A percentile compares a stretch with the other conserved stretches of the same genome.
Conservation (phyloP, 2,113 vertebrate species). For the Zosterops lateralis region DNA sequence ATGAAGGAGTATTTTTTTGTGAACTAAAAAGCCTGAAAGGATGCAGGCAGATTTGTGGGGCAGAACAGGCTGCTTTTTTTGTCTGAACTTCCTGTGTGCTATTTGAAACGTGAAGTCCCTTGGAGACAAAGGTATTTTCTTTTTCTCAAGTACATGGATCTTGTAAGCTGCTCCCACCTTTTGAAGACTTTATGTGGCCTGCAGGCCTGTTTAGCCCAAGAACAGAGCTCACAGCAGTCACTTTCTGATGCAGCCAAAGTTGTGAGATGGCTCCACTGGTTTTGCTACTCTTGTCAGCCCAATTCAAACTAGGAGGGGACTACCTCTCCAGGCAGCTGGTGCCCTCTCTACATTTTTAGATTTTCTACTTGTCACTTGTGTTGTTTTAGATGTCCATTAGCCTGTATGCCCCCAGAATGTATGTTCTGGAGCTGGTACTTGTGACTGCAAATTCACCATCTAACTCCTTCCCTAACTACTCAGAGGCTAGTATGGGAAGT, state of each 20-base stretch:
- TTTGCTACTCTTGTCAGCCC: not conserved
- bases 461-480: not conserved
- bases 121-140: not conserved
- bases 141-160: not conserved
- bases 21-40: not conserved
- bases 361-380: not conserved
- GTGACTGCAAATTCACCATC: not conserved
- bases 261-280: not conserved
- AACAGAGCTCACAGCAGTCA: not conserved
- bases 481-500: not conserved
- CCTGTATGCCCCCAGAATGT: not conserved
- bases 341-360: not conserved
- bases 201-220: not conserved
- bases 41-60: not conserved
- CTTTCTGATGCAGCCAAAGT: not conserved
- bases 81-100: not conserved
- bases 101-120: not conserved
- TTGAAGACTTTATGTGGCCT: not conserved
- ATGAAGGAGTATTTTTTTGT: not conserved
- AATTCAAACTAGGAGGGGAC: not conserved
- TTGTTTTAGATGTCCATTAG: not conserved
- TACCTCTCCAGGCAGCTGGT: not conserved
- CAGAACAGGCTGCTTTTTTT: not conserved
- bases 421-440: not conserved
- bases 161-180: not conserved